Evolutionary conservation across 2,888 invertebrate genomes (phyloP), one percentile per base, ranked within the genome.

Genomic region (Caenorhabditis panamensis): DNA sequence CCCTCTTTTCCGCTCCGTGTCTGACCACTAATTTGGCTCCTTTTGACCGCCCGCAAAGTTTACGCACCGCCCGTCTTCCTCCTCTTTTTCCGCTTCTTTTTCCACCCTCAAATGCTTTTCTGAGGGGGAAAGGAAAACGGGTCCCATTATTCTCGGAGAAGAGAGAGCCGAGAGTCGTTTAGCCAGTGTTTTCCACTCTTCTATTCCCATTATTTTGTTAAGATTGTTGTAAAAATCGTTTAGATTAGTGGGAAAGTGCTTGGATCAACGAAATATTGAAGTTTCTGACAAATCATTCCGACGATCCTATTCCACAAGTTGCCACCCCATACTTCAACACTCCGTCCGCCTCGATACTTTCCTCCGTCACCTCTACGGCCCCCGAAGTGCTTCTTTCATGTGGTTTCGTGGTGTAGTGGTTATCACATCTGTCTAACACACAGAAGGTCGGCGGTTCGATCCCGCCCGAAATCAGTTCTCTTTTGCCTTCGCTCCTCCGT

Each of bases 401-500:
- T n/a, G n/a, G n/a, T n/a, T n/a, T n/a, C n/a, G n/a, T n/a, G n/a
- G n/a, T 86, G 86, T 86, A 86, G 87, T 87, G 87, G 86, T 87
- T 87, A 87, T 87, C 87, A 87, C 87, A 84, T 87, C 87, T 85
- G 87, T 87, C 87, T 87, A 87, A 87, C 87, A 87, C 87, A 86
- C 87, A 85, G 87, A 87, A 87, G 87, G 87, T 83, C 87, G 87
- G 85, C 87, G 86, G 87, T 87, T 87, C 87, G 87, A 87, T 82
- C 84, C 86, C 84, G 86, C 86, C 87, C 86, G 86, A 85, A 85
- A 86, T 88, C 86, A 85, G 64, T 58, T 72, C 63, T 71, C 62
- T 71, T 71, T 71, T 36, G 54, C 26, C 41, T 37, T 5, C 49
- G n/a, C n/a, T n/a, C n/a, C n/a, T n/a, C n/a, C n/a, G n/a, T n/a